Evolutionary conservation across 1,140 invertebrate genomes (phyloP).

Genomic region (Nixonia krombeini): DNA sequence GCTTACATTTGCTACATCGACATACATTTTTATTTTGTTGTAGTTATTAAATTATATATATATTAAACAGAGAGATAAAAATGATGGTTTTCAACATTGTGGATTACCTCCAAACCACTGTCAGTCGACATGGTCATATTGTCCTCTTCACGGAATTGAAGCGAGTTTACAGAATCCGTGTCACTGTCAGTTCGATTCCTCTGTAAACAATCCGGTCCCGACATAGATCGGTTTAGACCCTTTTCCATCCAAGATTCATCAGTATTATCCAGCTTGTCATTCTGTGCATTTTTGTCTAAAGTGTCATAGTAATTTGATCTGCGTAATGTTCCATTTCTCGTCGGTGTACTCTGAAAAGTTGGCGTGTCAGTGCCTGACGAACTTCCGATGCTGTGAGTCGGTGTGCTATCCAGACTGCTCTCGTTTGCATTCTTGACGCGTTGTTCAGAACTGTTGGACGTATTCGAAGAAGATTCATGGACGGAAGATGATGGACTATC

Average conservation of each 20-base stretch:
- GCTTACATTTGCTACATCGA: too few relatives aligned
- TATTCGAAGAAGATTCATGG: conserved; percentile 49
- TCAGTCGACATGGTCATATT: conserved; percentile 71
- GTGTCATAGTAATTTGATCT: conserved; percentile 66
- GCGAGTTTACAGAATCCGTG: conserved; percentile 65
- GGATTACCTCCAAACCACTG: conserved; percentile 67
- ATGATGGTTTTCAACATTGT: too few relatives aligned
- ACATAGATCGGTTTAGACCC: conserved; percentile 77
- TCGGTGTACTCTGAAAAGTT: conserved; percentile 60
- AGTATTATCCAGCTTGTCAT: conserved; percentile 59
- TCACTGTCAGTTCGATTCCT: conserved; percentile 66
- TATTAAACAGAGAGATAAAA: too few relatives aligned
- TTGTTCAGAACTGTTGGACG: conserved; percentile 52
- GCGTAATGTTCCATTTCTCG: conserved; percentile 64
- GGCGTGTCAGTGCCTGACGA: conserved; percentile 68
- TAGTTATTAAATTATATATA: too few relatives aligned
- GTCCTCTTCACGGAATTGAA: conserved; percentile 69
- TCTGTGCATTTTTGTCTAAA: conserved; percentile 68
- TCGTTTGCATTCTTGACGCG: conserved; percentile 59
- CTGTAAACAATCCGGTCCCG: conserved; percentile 79
- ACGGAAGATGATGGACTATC: conserved; percentile 51
- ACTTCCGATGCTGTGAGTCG: conserved; percentile 67
- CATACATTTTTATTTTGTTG: too few relatives aligned
- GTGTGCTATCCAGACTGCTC: conserved; percentile 63
- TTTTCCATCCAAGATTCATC: conserved; percentile 72